Evolutionary conservation across 2,113 vertebrate genomes (phyloP).

Genomic region (Eudorcas thomsonii): DNA sequence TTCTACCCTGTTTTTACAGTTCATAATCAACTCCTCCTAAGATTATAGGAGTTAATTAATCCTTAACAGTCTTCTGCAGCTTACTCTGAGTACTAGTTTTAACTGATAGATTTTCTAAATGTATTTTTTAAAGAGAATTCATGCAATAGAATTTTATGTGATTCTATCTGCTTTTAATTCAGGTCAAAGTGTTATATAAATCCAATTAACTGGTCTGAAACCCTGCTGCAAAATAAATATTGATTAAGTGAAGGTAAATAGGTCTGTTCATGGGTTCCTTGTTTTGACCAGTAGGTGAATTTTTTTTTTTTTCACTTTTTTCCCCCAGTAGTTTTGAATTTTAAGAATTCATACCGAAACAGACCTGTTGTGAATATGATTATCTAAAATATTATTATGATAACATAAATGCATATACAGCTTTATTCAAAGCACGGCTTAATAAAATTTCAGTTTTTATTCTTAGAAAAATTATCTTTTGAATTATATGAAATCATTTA

Average conservation of each 20-base stretch:
- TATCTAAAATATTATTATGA: neutral
- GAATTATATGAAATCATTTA: neutral
- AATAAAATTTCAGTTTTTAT: neutral
- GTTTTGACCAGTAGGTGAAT: neutral
- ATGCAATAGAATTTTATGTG: neutral
- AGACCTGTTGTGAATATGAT: neutral
- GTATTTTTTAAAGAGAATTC: neutral
- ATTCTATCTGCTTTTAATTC: neutral
- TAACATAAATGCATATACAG: neutral
- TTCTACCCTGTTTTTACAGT: neutral
- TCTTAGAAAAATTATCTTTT: neutral
- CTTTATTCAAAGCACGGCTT: neutral
- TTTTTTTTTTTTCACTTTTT: neutral
- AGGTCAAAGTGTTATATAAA: neutral
- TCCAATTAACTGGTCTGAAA: neutral
- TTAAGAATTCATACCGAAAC: neutral
- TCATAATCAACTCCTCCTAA: slow-evolving; percentile 47
- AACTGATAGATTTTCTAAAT: neutral
- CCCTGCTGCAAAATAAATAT: neutral
- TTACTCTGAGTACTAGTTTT: slow-evolving; percentile 35
- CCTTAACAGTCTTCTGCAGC: slow-evolving; percentile 34
- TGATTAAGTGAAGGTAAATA: neutral
- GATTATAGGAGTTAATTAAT: slow-evolving; percentile 44
- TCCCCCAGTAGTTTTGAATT: neutral
- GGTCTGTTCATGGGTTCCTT: neutral